Evolutionary conservation across 2,888 invertebrate genomes (phyloP), one percentile per base, ranked within the genome.

Genomic region (Pasiphila rectangulata): DNA sequence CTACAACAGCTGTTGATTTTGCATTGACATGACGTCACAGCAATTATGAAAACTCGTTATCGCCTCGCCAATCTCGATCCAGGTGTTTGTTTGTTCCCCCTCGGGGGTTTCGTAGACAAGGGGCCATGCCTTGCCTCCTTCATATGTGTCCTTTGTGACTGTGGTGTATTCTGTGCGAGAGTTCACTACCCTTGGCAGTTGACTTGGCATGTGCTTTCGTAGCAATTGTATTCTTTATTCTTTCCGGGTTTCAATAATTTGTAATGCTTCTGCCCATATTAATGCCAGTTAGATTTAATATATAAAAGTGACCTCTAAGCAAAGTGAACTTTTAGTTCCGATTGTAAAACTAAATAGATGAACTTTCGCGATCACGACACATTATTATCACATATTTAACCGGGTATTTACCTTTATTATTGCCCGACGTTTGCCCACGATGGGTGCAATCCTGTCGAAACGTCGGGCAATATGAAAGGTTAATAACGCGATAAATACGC

Each of bases 41-140:
- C 30, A 40, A 47, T 51, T 37, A 49, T 42, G 16, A 45, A 37
- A 50, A 49, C 36, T 35, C 16, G 42, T 27, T 37, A 42, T 38
- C 46, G 44, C 32, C 23, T 42, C 38, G 53, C 40, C 51, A 56
- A 56, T 59, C 58, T 54, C 30, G 51, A 56, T 54, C 61, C 61
- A 59, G 59, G 59, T 61, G 61, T 53, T 45, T 40, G 53, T 50
- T 41, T 44, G 47, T 30, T 43, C 42, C 46, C 51, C 48, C 52
- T 23, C 1, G 13, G 19, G n/a, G n/a, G n/a, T n/a, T n/a, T 36
- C 30, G 38, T 54, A 49, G 44, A 51, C 50, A 45, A 55, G 51
- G 54, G 54, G 49, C 34, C 40, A 40, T 25, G 27, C 32, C 37
- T 39, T 40, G 21, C 46, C 52, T 50, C 47, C 41, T 50, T 43